phyloP scores from a whole-genome alignment of 2,113 vertebrate genomes.

The Spheniscus mendiculus region DNA sequence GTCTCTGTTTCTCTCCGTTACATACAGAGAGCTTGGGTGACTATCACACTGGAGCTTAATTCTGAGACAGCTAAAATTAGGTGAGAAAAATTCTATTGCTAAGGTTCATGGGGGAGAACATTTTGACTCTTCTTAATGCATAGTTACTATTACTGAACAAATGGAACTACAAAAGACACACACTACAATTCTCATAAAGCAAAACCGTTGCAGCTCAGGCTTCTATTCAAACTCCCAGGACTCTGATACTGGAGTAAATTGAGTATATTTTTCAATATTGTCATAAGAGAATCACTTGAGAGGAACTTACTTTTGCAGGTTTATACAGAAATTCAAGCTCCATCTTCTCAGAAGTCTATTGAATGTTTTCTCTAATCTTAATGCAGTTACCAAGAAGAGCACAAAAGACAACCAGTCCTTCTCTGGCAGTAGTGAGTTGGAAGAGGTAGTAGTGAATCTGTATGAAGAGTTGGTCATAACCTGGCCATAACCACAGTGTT shows the following conservation, averaged over 20 bases:
- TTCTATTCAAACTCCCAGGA: background rate
- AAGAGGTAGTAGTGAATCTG: background rate
- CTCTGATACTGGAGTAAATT: background rate
- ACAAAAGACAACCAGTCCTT: background rate
- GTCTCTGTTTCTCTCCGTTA: background rate
- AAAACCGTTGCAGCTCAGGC: background rate
- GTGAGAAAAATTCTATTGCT: background rate
- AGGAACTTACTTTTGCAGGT: background rate
- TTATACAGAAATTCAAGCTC: background rate
- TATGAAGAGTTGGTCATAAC: background rate
- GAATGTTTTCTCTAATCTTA: background rate
- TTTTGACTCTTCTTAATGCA: background rate
- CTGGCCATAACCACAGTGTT: background rate
- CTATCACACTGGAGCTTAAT: background rate
- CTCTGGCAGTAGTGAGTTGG: background rate
- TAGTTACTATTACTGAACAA: background rate
- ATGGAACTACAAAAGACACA: background rate
- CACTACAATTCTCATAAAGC: background rate
- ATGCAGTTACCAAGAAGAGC: background rate
- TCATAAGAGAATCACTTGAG: background rate
- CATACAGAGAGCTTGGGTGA: background rate
- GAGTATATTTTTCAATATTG: background rate
- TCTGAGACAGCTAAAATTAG: background rate
- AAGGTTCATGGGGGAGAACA: background rate
- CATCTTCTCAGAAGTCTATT: background rate